A percentile compares a stretch with the other conserved stretches of the same genome.
These are phyloP conservation scores for Sebastes elongatus DNA, from an alignment of 2,797 vertebrate species.

Conservation along the genomic window DNA sequence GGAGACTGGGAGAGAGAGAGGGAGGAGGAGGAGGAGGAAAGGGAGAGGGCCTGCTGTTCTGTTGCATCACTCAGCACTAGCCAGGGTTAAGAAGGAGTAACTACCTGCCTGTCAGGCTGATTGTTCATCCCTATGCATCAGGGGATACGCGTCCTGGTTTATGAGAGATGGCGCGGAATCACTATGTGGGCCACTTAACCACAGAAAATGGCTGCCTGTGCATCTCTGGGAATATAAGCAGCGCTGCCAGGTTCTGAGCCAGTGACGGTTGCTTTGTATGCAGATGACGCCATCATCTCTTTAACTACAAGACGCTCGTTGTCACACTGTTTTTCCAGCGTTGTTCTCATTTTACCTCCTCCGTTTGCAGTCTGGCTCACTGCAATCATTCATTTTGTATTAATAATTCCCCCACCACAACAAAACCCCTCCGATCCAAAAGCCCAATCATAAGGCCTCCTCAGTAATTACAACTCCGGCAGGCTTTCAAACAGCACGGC, in stretches of 20 bases:
- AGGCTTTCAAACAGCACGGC: conserved; percentile 55
- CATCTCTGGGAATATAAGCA: conserved; percentile 40
- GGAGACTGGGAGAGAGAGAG: conserved; percentile 1
- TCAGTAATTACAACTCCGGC: conserved; percentile 62
- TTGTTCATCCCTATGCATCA: conserved; percentile 80
- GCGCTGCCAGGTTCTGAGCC: conserved; percentile 15
- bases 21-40: neutral
- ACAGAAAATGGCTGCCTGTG: conserved; percentile 66
- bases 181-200: conserved; percentile 69
- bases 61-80: conserved; percentile 74
- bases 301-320: neutral
- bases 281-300: conserved; percentile 30
- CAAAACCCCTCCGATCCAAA: conserved; percentile 26
- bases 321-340: neutral
- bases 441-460: conserved; percentile 34
- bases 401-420: conserved; percentile 44
- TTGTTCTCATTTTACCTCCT: conserved; percentile 15
- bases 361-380: conserved; percentile 12
- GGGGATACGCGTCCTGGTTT: conserved; percentile 73
- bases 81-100: conserved; percentile 83
- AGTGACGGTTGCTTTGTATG: conserved; percentile 33
- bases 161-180: conserved; percentile 68
- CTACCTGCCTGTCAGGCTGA: conserved; percentile 82
- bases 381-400: conserved; percentile 50
- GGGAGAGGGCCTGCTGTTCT: conserved; percentile 54